phyloP scores from a whole-genome alignment of 2,113 vertebrate species.

The Anthoscopus minutus region DNA sequence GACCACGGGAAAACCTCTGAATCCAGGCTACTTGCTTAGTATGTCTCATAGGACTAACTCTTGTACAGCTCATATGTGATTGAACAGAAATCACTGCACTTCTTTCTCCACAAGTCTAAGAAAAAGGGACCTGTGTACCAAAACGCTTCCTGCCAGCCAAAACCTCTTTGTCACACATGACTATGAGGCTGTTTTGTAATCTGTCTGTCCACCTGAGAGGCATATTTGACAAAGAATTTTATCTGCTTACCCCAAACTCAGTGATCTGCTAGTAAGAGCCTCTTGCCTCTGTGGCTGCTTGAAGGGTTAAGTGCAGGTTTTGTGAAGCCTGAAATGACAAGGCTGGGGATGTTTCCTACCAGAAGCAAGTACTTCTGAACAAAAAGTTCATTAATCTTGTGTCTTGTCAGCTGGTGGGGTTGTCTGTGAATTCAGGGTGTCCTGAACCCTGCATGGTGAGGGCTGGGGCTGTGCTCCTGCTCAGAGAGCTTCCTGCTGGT shows the following conservation, averaged over 20 bases:
- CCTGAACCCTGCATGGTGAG: background rate
- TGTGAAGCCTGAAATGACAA: background rate
- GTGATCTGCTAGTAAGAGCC: background rate
- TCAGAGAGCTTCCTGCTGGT: background rate
- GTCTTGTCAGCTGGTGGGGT: rapidly evolving
- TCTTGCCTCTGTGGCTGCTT: background rate
- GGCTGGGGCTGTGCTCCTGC: background rate
- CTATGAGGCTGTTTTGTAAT: background rate
- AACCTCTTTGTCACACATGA: background rate
- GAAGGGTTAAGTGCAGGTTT: background rate
- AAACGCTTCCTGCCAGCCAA: background rate
- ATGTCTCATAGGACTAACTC: background rate
- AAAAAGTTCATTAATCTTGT: background rate
- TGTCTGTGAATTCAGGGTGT: background rate
- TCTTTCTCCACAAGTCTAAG: background rate
- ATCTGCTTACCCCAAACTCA: background rate
- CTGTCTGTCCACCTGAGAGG: background rate
- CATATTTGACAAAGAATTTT: background rate
- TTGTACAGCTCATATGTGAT: rapidly evolving
- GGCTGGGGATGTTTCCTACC: background rate
- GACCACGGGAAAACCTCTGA: background rate
- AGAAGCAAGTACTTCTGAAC: background rate
- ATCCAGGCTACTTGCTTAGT: background rate
- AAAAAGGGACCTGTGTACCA: background rate
- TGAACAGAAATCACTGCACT: background rate